A percentile compares a stretch with the other conserved stretches of the same genome.
Evolutionary conservation across 2,113 vertebrate genomes (phyloP).

Genomic region (Gavia stellata): DNA sequence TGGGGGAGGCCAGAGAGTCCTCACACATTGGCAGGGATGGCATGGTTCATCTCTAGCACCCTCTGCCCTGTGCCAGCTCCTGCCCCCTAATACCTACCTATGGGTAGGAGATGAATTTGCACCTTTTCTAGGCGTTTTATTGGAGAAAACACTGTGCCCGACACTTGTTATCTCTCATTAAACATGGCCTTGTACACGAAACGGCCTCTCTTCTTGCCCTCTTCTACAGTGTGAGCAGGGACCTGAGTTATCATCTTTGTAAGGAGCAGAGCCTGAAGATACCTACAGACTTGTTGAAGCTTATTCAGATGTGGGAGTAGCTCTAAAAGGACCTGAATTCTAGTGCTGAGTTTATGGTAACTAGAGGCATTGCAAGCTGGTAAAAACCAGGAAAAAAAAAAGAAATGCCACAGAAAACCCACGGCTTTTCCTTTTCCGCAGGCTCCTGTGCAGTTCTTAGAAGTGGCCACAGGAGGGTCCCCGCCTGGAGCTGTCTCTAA

Average conservation of each 20-base stretch:
- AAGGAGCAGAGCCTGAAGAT: not conserved
- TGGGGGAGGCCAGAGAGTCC: not conserved
- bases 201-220: not conserved
- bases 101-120: not conserved
- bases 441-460: not conserved
- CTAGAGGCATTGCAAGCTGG: not conserved
- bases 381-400: not conserved
- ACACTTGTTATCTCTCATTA: not conserved
- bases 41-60: not conserved
- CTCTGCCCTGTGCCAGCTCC: not conserved
- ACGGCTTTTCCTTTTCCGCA: accelerated
- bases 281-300: not conserved
- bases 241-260: accelerated
- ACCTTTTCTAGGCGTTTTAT: not conserved
- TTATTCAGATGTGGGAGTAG: not conserved
- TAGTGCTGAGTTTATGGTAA: not conserved
- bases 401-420: not conserved
- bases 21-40: not conserved
- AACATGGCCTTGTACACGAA: not conserved
- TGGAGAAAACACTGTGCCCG: not conserved
- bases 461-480: not conserved
- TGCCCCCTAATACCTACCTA: not conserved
- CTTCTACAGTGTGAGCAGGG: not conserved
- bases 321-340: not conserved
- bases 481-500: not conserved